Conservation (phyloP, 1,140 invertebrate genomes). For the Ceratosolen solmsi region DNA sequence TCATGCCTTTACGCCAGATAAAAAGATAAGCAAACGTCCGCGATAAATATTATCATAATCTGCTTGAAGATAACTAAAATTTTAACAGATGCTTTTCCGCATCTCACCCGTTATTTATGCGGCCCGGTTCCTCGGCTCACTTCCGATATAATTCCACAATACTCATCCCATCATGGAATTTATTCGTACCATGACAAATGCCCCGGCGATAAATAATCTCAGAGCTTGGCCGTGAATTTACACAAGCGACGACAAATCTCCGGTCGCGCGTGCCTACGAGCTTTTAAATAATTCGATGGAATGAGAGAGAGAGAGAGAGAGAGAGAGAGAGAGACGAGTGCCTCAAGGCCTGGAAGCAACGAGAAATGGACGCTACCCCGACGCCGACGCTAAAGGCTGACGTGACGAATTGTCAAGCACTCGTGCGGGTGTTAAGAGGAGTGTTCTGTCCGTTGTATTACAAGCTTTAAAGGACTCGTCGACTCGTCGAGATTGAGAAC, state of each 20-base stretch:
- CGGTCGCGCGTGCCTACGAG: not conserved
- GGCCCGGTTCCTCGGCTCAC: not conserved
- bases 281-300: not conserved
- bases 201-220: conserved; percentile 31
- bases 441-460: not conserved
- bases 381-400: not conserved
- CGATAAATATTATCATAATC: conserved; percentile 37
- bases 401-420: not conserved
- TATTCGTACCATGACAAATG: not conserved
- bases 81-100: conserved; percentile 32
- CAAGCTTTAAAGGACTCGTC: not conserved
- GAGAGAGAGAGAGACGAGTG: too few species aligned
- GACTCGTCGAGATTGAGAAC: not conserved
- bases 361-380: not conserved
- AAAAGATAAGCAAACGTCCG: not conserved
- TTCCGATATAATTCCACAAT: conserved; percentile 40
- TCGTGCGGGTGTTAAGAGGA: not conserved
- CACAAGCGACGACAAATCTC: not conserved
- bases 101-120: conserved; percentile 31
- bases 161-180: conserved; percentile 26
- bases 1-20: not conserved
- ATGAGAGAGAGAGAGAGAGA: too few species aligned
- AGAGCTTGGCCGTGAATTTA: conserved; percentile 31
- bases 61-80: conserved; percentile 29
- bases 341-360: not conserved